Evolutionary conservation across 2,888 invertebrate genomes (phyloP).

Genomic region (Rhagium mordax): DNA sequence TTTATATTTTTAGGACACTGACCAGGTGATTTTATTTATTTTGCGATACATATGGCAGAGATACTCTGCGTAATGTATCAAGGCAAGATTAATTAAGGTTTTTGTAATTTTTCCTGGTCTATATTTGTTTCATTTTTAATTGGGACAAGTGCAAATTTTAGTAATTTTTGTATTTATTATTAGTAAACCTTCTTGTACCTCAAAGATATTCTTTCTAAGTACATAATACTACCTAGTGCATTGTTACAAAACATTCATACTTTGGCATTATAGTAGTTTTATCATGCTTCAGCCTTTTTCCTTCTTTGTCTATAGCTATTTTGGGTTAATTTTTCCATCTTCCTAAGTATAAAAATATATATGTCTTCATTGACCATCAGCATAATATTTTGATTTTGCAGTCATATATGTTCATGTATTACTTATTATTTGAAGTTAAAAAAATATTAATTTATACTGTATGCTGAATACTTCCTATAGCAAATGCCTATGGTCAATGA

Average conservation of each 20-base stretch:
- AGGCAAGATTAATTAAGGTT: neutral
- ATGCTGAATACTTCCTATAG: neutral
- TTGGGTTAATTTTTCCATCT: slow-evolving; percentile 26
- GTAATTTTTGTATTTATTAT: neutral
- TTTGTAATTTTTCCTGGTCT: neutral
- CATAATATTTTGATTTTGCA: neutral
- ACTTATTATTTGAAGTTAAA: neutral
- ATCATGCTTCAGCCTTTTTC: slow-evolving; percentile 30
- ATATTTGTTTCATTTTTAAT: too few species aligned
- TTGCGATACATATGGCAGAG: neutral
- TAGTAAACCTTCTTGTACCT: neutral
- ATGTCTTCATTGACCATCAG: neutral
- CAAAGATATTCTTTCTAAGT: neutral
- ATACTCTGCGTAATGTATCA: neutral
- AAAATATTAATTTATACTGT: neutral
- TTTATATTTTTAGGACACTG: neutral
- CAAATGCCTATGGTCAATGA: neutral
- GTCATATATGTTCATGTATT: too few species aligned
- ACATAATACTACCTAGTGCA: neutral
- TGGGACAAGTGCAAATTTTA: neutral
- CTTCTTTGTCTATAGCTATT: slow-evolving; percentile 21
- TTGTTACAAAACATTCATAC: neutral
- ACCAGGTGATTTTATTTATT: neutral
- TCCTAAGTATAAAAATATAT: neutral
- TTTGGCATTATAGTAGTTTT: slow-evolving; percentile 35